A percentile compares a stretch with the other conserved stretches of the same genome.
phyloP scores from a whole-genome alignment of 2,888 invertebrate genomes.

The Chouioia cunea region DNA sequence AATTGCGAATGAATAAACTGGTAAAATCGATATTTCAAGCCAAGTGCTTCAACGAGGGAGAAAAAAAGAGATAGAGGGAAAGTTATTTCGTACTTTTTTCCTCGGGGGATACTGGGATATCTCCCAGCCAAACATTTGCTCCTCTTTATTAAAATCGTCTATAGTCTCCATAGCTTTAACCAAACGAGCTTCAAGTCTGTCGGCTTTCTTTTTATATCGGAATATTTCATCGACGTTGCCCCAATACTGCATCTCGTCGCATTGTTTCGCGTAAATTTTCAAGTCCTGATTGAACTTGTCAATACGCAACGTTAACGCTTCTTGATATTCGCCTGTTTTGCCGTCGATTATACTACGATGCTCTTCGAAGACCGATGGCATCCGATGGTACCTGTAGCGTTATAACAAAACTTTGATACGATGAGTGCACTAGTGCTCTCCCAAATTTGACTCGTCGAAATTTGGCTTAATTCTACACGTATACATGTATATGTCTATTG shows the following conservation, averaged over 20 bases:
- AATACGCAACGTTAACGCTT: slow-evolving; percentile 81
- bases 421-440: too few relatives aligned
- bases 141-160: slow-evolving; percentile 92
- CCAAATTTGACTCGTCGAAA: too few relatives aligned
- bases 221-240: slow-evolving; percentile 87
- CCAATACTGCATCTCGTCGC: slow-evolving; percentile 88
- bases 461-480: too few relatives aligned
- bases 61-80: background rate
- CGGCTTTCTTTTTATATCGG: slow-evolving; percentile 86
- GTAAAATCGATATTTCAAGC: background rate
- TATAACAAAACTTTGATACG: too few relatives aligned
- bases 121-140: slow-evolving; percentile 89
- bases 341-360: slow-evolving; percentile 83
- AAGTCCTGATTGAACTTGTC: slow-evolving; percentile 87
- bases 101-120: slow-evolving; percentile 89
- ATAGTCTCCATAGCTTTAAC: slow-evolving; percentile 82
- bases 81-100: slow-evolving; percentile 70
- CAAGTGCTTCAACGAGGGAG: background rate
- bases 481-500: too few relatives aligned
- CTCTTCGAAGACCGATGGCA: slow-evolving; percentile 86
- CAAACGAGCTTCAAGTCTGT: slow-evolving; percentile 79
- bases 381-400: slow-evolving; percentile 74
- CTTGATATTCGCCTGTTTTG: slow-evolving; percentile 90
- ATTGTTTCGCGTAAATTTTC: slow-evolving; percentile 82
- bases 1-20: background rate